Conservation (phyloP, 2,113 vertebrate genomes). For the Limnothrissa miodon region DNA sequence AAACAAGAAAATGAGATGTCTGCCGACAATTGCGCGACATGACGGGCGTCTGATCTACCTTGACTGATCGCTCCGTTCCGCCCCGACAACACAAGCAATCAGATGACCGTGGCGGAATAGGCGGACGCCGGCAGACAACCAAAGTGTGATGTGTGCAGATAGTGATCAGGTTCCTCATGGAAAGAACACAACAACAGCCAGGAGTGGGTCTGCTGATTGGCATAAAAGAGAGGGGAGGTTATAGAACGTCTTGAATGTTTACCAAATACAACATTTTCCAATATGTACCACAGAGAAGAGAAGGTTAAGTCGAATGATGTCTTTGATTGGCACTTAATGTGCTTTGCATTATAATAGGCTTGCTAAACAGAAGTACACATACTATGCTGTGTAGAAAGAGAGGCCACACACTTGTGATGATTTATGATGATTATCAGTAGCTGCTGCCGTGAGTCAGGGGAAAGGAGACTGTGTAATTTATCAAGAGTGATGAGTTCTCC, state of each 20-base stretch:
- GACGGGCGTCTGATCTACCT: conserved; percentile 44
- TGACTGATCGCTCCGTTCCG: conserved; percentile 23
- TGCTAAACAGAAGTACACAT: not conserved
- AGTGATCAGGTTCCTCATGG: conserved; percentile 12
- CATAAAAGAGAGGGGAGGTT: not conserved
- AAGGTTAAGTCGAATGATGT: not conserved
- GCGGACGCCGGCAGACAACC: conserved; percentile 28
- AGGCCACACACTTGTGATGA: not conserved
- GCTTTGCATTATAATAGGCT: not conserved
- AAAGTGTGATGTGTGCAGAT: conserved; percentile 16
- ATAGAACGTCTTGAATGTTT: not conserved
- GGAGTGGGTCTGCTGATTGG: not conserved
- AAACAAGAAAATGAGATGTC: conserved; percentile 36
- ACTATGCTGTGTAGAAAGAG: not conserved
- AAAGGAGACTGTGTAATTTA: not conserved
- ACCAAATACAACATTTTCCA: not conserved
- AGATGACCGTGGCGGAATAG: conserved; percentile 36
- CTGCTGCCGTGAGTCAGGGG: not conserved
- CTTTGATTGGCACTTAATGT: not conserved
- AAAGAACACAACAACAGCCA: not conserved
- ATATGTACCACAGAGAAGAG: not conserved
- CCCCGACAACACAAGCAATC: conserved; percentile 28
- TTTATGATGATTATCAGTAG: not conserved
- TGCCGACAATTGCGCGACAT: conserved; percentile 32
- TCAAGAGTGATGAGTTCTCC: conserved; percentile 1